These are phyloP conservation scores for Gallinago stenura DNA, from an alignment of 2,797 vertebrate species.

Conservation along the genomic window DNA sequence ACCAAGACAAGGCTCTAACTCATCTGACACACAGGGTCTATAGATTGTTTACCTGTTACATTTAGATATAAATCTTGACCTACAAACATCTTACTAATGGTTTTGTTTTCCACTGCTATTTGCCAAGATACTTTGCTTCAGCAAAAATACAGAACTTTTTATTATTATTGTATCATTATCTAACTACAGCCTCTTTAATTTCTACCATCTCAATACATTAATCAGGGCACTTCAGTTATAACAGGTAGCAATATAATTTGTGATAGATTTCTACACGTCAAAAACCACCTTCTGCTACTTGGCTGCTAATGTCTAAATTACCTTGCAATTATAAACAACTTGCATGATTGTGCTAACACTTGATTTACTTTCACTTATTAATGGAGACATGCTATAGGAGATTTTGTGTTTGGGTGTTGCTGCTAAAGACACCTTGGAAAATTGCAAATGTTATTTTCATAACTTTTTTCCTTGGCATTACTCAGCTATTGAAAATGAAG, in stretches of 20 bases:
- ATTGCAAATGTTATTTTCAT: background rate
- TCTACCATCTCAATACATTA: background rate
- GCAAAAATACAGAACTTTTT: background rate
- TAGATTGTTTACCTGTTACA: background rate
- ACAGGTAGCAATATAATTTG: background rate
- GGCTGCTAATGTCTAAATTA: slow-evolving; percentile 26
- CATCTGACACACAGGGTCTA: background rate
- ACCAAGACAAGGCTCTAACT: background rate
- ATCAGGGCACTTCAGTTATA: background rate
- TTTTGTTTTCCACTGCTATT: background rate
- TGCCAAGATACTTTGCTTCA: background rate
- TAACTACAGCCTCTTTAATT: background rate
- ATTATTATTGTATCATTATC: background rate
- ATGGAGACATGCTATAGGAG: background rate
- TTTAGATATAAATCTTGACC: background rate
- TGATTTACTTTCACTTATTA: slow-evolving; percentile 1
- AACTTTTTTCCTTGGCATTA: background rate
- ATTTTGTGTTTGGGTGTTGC: background rate
- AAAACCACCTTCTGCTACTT: slow-evolving; percentile 21
- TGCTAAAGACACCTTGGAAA: background rate
- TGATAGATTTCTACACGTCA: background rate
- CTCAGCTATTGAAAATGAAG: background rate
- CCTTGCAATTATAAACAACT: background rate
- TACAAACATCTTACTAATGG: background rate
- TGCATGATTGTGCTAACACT: background rate